Percentiles rank a stretch among this genome's conserved stretches.
Conservation (phyloP, 2,888 invertebrate species). For the Melanophora roralis region DNA sequence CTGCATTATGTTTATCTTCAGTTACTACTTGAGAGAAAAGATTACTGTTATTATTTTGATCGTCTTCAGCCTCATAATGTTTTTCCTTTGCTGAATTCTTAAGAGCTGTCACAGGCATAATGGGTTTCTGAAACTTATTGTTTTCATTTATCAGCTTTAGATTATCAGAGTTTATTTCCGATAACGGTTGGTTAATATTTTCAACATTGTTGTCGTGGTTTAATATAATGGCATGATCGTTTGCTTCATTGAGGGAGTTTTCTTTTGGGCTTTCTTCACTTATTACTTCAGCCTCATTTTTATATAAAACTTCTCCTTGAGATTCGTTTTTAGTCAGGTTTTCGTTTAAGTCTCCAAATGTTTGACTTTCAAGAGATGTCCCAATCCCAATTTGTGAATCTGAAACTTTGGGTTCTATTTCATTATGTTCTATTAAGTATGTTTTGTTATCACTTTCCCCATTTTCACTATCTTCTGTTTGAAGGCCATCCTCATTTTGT, state of each 20-base stretch:
- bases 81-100: constrained; percentile 36
- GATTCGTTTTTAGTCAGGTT: not conserved
- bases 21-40: not conserved
- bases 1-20: too few relatives aligned
- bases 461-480: constrained; percentile 5
- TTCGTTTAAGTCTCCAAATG: not conserved
- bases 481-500: constrained; percentile 56
- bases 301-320: not conserved
- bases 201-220: not conserved
- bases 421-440: not conserved
- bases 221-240: not conserved
- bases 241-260: not conserved
- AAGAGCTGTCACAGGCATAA: not conserved
- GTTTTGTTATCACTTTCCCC: not conserved
- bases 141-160: constrained; percentile 20
- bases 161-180: not conserved
- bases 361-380: not conserved
- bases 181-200: not conserved
- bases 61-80: constrained; percentile 62
- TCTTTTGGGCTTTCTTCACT: not conserved
- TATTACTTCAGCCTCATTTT: not conserved
- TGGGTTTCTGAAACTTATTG: not conserved
- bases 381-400: not conserved
- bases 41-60: constrained; percentile 53
- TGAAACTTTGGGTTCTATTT: not conserved